Evolutionary conservation across 2,797 vertebrate genomes (phyloP).

Genomic region (Myotis pilosus): DNA sequence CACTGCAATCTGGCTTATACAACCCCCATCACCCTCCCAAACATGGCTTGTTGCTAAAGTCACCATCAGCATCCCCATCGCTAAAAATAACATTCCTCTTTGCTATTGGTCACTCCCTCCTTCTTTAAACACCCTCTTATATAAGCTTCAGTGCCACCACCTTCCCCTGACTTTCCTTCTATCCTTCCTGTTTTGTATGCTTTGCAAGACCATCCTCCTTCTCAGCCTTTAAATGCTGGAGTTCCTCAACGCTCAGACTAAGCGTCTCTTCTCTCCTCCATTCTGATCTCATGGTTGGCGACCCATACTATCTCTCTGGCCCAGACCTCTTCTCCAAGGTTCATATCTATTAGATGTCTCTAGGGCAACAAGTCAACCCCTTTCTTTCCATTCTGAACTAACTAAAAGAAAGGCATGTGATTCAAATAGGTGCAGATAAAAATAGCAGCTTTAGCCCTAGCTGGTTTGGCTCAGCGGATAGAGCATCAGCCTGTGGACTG

Average conservation of each 20-base stretch:
- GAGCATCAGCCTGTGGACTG: no score
- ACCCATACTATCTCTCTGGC: neutral
- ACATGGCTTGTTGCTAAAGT: neutral
- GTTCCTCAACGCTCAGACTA: neutral
- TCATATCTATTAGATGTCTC: neutral
- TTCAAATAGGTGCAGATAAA: neutral
- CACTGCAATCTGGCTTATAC: neutral
- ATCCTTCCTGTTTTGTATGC: neutral
- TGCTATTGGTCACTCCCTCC: neutral
- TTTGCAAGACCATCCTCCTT: neutral
- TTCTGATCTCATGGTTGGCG: neutral
- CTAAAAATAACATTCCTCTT: neutral
- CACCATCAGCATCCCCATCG: neutral
- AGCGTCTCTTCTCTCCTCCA: neutral
- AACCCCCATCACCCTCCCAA: neutral
- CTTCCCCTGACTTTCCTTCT: neutral
- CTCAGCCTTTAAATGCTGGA: neutral
- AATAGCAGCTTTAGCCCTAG: neutral
- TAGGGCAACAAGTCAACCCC: neutral
- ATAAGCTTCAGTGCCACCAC: neutral
- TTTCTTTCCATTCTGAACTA: neutral
- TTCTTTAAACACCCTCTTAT: neutral
- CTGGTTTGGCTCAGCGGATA: no score
- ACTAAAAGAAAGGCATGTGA: neutral
- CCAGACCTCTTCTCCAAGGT: neutral